Percentiles rank a stretch among this genome's conserved stretches.
phyloP scores from a whole-genome alignment of 2,888 invertebrate genomes.

The Isotomurus palustris region DNA sequence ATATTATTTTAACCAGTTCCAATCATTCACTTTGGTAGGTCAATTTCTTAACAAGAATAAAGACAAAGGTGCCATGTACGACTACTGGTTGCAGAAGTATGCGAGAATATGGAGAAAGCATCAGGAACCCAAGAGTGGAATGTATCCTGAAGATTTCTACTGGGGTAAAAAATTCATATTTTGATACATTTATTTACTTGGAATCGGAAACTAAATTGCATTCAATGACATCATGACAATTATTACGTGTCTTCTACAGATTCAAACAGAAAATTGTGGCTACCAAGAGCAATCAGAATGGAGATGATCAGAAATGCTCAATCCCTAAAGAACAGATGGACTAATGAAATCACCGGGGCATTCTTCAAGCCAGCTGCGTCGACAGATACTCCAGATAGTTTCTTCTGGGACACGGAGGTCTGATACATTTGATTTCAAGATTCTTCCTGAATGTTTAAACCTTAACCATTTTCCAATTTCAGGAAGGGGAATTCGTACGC shows the following conservation, averaged over 20 bases:
- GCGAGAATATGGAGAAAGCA: constrained; percentile 21
- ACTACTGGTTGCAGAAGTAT: constrained; percentile 6
- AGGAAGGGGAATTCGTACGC: constrained; percentile 21
- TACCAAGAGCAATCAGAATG: constrained; percentile 17
- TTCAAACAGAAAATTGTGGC: constrained; percentile 18
- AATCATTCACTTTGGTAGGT: too few species aligned
- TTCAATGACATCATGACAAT: too few species aligned
- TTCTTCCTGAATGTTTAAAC: background rate
- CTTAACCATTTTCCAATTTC: constrained; percentile 12
- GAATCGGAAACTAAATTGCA: too few species aligned
- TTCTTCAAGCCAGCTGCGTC: too few species aligned
- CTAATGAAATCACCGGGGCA: background rate
- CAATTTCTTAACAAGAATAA: constrained; percentile 7
- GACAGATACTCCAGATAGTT: background rate
- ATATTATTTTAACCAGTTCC: too few species aligned
- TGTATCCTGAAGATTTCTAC: constrained; percentile 28
- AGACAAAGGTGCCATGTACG: background rate
- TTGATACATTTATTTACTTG: too few species aligned
- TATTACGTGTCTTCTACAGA: too few species aligned
- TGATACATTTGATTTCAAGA: background rate
- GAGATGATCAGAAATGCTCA: constrained; percentile 22
- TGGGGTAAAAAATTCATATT: too few species aligned
- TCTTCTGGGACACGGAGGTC: background rate
- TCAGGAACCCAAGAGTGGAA: constrained; percentile 16
- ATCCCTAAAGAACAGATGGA: background rate